phyloP scores from a whole-genome alignment of 2,113 vertebrate species.

The Gnathonemus longibarbis region DNA sequence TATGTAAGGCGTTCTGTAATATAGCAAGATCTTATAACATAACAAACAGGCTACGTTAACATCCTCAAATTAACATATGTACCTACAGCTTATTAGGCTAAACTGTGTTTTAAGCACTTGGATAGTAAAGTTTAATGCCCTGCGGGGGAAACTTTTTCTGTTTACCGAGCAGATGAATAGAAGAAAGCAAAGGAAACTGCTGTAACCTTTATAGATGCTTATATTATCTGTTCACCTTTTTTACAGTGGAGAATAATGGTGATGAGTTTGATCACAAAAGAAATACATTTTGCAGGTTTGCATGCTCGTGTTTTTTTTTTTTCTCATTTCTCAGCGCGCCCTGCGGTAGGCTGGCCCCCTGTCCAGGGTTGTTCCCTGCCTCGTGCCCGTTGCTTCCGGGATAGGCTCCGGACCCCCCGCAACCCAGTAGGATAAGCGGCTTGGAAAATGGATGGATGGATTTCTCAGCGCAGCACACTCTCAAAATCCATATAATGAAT shows the following conservation, averaged over 20 bases:
- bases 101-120: background rate
- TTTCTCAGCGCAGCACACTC: background rate
- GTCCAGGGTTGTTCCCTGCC: too few species aligned
- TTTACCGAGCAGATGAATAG: background rate
- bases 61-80: background rate
- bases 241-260: background rate
- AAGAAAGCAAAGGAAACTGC: background rate
- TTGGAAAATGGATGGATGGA: too few species aligned
- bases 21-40: background rate
- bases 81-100: background rate
- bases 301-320: background rate
- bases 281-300: background rate
- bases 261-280: background rate
- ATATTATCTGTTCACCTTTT: background rate
- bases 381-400: too few species aligned
- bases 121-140: background rate
- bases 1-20: background rate
- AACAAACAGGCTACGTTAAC: background rate
- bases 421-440: too few species aligned
- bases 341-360: too few species aligned
- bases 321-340: background rate
- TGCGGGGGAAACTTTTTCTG: background rate
- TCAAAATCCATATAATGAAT: background rate
- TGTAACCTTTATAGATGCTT: background rate
- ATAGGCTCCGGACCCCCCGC: too few species aligned